phyloP scores from a whole-genome alignment of 1,140 invertebrate species.

The Lepidurus packardi region DNA sequence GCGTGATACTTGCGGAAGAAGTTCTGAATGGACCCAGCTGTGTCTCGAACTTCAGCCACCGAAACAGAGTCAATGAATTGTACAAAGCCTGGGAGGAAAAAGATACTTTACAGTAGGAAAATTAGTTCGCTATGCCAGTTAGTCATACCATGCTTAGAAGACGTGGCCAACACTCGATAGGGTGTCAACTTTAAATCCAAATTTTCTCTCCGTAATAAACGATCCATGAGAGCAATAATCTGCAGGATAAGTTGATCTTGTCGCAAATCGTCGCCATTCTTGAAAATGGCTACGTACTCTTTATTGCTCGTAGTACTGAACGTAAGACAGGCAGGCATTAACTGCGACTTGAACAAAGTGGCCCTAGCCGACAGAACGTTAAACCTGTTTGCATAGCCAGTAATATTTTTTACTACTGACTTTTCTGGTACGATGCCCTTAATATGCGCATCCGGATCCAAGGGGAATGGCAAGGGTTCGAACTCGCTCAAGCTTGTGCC shows the following conservation, averaged over 20 bases:
- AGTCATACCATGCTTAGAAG: constrained; percentile 73
- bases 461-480: constrained; percentile 84
- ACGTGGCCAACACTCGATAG: constrained; percentile 88
- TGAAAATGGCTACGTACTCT: constrained; percentile 97
- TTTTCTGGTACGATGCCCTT: constrained; percentile 83
- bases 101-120: constrained; percentile 28
- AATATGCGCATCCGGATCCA: constrained; percentile 86
- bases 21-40: constrained; percentile 80
- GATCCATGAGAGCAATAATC: constrained; percentile 98
- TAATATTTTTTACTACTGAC: constrained; percentile 43
- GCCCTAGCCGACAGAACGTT: constrained; percentile 52
- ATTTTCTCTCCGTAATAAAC: constrained; percentile 84
- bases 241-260: constrained; percentile 97
- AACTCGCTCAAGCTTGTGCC: constrained; percentile 88
- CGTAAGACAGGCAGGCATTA: constrained; percentile 94
- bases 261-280: constrained; percentile 95
- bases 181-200: constrained; percentile 92
- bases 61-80: constrained; percentile 94
- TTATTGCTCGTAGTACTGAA: constrained; percentile 73
- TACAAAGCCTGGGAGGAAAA: constrained; percentile 62
- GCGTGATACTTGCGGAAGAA: constrained; percentile 87
- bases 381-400: not conserved
- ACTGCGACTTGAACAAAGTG: constrained; percentile 89
- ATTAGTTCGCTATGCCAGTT: constrained; percentile 22
- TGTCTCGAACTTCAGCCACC: constrained; percentile 81